These are phyloP conservation scores for Platycheirus rosarum DNA, from an alignment of 2,888 invertebrate genomes.

Conservation along the genomic window DNA sequence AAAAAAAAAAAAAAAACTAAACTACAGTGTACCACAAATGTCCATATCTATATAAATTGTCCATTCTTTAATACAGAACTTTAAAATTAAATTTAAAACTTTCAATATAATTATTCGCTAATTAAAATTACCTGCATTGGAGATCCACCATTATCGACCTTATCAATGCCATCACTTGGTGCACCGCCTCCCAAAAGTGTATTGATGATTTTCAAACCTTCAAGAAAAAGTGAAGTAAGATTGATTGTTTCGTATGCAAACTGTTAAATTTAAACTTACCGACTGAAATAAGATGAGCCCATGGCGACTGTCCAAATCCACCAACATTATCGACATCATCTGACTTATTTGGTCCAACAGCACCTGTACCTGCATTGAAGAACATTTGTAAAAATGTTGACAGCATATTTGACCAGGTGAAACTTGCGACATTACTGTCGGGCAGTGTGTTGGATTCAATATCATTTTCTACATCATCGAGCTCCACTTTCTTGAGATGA, in stretches of 20 bases:
- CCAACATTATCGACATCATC: constrained; percentile 88
- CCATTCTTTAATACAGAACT: constrained; percentile 27
- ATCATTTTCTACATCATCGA: constrained; percentile 92
- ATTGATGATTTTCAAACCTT: constrained; percentile 90
- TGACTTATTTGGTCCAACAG: constrained; percentile 88
- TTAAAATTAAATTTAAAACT: no score
- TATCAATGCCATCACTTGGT: constrained; percentile 92
- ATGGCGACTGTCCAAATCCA: constrained; percentile 89
- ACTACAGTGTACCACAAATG: constrained; percentile 69
- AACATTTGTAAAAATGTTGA: constrained; percentile 94
- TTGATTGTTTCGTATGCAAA: not conserved
- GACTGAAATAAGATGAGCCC: constrained; percentile 93
- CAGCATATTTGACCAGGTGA: constrained; percentile 94
- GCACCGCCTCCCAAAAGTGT: constrained; percentile 91
- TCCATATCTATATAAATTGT: constrained; percentile 40
- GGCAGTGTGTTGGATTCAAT: constrained; percentile 91
- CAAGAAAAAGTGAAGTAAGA: not conserved
- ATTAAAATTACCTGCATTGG: constrained; percentile 91
- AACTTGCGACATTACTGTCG: constrained; percentile 85
- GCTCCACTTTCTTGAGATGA: constrained; percentile 92
- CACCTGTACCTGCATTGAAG: constrained; percentile 86
- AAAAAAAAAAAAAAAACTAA: constrained; percentile 57
- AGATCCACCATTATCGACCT: constrained; percentile 93
- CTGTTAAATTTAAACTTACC: constrained; percentile 80
- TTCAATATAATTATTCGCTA: constrained; percentile 1